These are phyloP conservation scores for Falco concolor DNA, from an alignment of 2,797 vertebrate genomes.

Conservation along the genomic window DNA sequence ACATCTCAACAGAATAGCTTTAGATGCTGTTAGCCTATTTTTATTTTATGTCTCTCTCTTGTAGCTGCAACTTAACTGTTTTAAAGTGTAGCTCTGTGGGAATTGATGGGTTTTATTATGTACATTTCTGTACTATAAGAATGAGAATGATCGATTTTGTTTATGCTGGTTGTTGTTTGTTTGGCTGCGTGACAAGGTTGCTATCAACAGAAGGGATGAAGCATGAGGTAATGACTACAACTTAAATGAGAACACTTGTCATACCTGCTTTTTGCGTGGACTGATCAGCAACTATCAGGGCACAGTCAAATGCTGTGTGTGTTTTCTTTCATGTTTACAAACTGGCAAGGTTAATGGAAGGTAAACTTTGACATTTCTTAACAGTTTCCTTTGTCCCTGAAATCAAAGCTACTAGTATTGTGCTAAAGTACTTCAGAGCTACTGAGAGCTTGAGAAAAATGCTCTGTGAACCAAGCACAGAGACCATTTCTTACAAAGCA, in stretches of 20 bases:
- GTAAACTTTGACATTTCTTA: conserved; percentile 6
- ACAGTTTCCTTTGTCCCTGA: not conserved
- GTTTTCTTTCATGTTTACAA: conserved; percentile 27
- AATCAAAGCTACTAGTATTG: not conserved
- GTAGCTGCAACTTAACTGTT: conserved; percentile 14
- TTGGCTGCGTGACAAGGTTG: conserved; percentile 70
- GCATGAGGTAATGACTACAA: conserved; percentile 66
- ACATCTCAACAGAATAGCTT: conserved; percentile 44
- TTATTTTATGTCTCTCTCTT: conserved; percentile 9
- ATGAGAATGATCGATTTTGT: conserved; percentile 42
- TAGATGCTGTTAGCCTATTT: conserved; percentile 46
- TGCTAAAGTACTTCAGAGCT: not conserved
- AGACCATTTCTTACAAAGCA: not conserved
- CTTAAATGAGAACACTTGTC: conserved; percentile 46
- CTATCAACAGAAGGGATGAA: conserved; percentile 57
- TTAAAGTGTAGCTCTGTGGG: conserved; percentile 36
- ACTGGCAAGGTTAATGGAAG: not conserved
- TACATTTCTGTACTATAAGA: conserved; percentile 51
- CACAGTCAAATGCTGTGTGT: not conserved
- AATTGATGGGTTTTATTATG: conserved; percentile 64
- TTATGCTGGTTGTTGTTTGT: conserved; percentile 60
- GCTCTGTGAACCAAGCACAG: not conserved
- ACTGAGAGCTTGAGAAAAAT: not conserved
- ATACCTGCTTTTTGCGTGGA: conserved; percentile 53
- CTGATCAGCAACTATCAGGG: not conserved